A percentile compares a stretch with the other conserved stretches of the same genome.
phyloP scores from a whole-genome alignment of 2,888 invertebrate species.

The Ormyrus pomaceus region DNA sequence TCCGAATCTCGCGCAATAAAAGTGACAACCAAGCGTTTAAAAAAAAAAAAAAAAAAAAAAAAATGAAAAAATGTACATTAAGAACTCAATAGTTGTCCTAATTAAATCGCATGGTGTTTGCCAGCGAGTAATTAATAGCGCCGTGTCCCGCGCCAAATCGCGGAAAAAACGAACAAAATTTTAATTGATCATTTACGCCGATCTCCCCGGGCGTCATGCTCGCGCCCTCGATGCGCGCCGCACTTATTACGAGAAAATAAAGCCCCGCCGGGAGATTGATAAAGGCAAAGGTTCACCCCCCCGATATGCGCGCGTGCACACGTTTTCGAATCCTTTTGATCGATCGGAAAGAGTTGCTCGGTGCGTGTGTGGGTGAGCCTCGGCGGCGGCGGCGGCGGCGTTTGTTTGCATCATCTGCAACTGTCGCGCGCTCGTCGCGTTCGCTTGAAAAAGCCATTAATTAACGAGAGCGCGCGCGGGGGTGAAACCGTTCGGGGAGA shows the following conservation, averaged over 20 bases:
- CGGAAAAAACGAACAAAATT: neutral
- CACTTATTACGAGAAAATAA: slow-evolving; percentile 25
- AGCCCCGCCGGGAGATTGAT: slow-evolving; percentile 15
- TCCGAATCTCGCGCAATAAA: no score
- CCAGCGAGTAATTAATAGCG: neutral
- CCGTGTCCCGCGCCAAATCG: neutral
- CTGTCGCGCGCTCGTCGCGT: slow-evolving; percentile 22
- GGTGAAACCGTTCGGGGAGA: neutral
- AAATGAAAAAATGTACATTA: neutral
- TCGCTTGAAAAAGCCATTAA: slow-evolving; percentile 41
- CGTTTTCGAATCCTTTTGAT: slow-evolving; percentile 27
- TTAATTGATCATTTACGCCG: slow-evolving; percentile 12
- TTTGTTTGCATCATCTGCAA: slow-evolving; percentile 45
- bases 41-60: slow-evolving; percentile 2
- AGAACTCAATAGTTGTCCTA: neutral
- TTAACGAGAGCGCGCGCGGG: slow-evolving; percentile 23
- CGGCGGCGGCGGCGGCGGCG: neutral
- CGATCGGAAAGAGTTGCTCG: slow-evolving; percentile 5
- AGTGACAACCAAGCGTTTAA: neutral
- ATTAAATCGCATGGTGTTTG: neutral
- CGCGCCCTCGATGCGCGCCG: neutral
- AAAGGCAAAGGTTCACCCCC: neutral
- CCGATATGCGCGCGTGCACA: neutral
- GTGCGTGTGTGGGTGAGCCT: neutral
- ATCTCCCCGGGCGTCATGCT: neutral